These are phyloP conservation scores for Oscheius sp. DNA, from an alignment of 1,140 invertebrate species.

Conservation along the genomic window DNA sequence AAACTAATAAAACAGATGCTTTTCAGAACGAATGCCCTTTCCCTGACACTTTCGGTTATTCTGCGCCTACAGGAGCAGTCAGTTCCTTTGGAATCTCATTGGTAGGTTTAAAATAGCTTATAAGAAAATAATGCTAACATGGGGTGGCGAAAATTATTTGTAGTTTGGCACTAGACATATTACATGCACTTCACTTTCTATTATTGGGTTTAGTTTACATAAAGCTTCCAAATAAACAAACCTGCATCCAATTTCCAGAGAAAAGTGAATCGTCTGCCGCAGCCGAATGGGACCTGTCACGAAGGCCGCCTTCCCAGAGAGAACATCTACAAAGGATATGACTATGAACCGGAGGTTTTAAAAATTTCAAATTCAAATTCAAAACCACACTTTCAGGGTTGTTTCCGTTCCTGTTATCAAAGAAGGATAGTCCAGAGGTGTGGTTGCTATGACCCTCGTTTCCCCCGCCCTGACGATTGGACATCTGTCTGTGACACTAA, in stretches of 20 bases:
- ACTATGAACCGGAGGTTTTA: constrained; percentile 57
- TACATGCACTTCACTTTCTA: neutral
- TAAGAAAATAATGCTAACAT: neutral
- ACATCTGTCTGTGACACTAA: constrained; percentile 1
- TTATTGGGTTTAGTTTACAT: constrained; percentile 13
- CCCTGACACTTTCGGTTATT: constrained; percentile 38
- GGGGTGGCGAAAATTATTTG: neutral
- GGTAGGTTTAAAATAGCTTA: constrained; percentile 18
- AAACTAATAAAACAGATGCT: too few species aligned
- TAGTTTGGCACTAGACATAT: neutral
- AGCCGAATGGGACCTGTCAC: constrained; percentile 46
- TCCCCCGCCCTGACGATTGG: constrained; percentile 45
- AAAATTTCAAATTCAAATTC: neutral
- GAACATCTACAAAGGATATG: constrained; percentile 55
- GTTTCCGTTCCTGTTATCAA: constrained; percentile 58
- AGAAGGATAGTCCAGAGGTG: constrained; percentile 46
- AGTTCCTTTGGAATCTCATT: constrained; percentile 53
- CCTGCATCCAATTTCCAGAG: constrained; percentile 34
- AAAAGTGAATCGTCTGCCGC: constrained; percentile 52
- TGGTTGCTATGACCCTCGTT: constrained; percentile 56
- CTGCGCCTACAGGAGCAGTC: constrained; percentile 49
- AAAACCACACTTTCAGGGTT: constrained; percentile 43
- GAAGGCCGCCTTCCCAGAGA: constrained; percentile 35
- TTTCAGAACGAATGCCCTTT: constrained; percentile 38
- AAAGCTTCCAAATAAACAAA: constrained; percentile 13